phyloP scores from a whole-genome alignment of 2,797 vertebrate species.

The Hydrolagus colliei region DNA sequence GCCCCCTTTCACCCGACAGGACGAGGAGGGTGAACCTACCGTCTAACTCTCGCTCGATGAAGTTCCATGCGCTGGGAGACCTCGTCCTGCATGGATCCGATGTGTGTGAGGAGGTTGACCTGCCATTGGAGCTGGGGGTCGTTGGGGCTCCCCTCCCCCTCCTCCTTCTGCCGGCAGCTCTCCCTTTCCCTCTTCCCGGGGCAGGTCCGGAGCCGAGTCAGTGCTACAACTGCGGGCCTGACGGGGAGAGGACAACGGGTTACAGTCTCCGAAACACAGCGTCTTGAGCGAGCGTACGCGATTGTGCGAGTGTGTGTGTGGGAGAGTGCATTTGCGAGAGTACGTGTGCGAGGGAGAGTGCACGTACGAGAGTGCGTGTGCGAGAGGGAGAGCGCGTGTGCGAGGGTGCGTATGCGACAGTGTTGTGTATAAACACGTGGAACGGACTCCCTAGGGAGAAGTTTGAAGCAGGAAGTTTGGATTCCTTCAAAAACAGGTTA shows the following conservation, averaged over 20 bases:
- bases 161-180: constrained; percentile 50
- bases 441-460: too few species aligned
- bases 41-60: constrained; percentile 88
- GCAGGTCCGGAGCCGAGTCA: constrained; percentile 20
- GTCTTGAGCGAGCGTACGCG: too few species aligned
- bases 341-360: too few species aligned
- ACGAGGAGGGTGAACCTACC: constrained; percentile 54
- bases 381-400: too few species aligned
- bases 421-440: too few species aligned
- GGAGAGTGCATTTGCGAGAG: too few species aligned
- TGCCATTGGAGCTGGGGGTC: constrained; percentile 79
- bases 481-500: too few species aligned
- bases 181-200: constrained; percentile 41
- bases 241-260: not conserved
- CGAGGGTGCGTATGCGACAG: too few species aligned
- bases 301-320: too few species aligned
- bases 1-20: not conserved
- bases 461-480: too few species aligned
- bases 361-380: too few species aligned
- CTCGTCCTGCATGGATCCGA: constrained; percentile 86
- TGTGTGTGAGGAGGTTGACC: constrained; percentile 82
- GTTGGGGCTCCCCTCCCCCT: constrained; percentile 55
- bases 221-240: not conserved
- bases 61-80: constrained; percentile 93
- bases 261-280: not conserved